phyloP scores from a whole-genome alignment of 1,140 invertebrate species.

The Ceratosolen fusciceps region DNA sequence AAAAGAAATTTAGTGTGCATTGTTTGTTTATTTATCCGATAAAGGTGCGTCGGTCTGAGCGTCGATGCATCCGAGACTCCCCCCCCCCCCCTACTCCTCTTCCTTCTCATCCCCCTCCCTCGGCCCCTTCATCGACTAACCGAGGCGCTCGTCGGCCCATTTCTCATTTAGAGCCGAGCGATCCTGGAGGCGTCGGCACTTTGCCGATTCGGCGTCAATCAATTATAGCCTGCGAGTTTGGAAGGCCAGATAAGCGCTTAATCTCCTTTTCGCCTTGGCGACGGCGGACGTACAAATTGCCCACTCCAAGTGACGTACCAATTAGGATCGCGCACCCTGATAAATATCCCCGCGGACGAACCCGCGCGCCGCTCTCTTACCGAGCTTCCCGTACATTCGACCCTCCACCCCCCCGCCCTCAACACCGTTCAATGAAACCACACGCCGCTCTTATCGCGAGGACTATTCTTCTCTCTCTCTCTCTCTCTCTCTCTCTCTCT shows the following conservation, averaged over 20 bases:
- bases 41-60: no score
- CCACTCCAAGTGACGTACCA: not conserved
- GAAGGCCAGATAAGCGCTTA: not conserved
- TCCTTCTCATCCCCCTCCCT: no score
- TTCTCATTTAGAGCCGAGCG: no score
- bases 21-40: slow-evolving; percentile 23
- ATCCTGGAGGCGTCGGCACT: not conserved
- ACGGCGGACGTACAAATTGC: slow-evolving; percentile 7
- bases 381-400: no score
- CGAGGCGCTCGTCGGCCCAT: no score
- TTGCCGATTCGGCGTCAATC: not conserved
- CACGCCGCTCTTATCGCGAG: no score
- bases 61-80: no score
- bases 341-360: slow-evolving; percentile 16
- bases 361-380: not conserved
- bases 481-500: not conserved
- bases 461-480: not conserved
- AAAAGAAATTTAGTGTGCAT: slow-evolving; percentile 5
- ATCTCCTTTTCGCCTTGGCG: not conserved
- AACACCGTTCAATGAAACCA: no score
- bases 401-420: no score
- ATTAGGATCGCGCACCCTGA: slow-evolving; percentile 1
- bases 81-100: no score
- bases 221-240: not conserved
- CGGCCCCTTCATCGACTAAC: no score